Evolutionary conservation across 2,113 vertebrate genomes (phyloP), one percentile per base, ranked within the genome.

Genomic region (Lipophrys pholis): DNA sequence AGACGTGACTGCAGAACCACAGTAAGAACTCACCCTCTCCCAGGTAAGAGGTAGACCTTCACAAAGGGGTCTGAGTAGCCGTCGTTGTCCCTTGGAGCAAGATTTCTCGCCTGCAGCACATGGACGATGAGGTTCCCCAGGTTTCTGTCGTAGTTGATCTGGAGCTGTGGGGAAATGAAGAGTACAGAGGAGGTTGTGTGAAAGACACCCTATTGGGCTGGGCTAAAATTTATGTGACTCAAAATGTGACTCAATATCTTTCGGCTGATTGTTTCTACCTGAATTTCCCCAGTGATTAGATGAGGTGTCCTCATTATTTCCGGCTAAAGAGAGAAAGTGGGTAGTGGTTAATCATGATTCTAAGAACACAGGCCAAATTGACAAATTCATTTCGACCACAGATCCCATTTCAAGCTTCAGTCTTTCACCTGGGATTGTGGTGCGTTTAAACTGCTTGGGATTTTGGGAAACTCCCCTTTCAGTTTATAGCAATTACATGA

Each of bases 41-140:
- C 98, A 16, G 98, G 98, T 68, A 99, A 95, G 65, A 99, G 96
- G 88, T 99, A 99, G 69, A 99, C 97, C 88, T 99, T 99, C 85
- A 99, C 97, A 78, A 99, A 99, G 8, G 98, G 98, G 68, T 99
- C 98, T 0, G 98, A 98, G 91, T 99, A 99, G 66, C 97, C 95
- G 5, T 99, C 98, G 90, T 97, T 97, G 90, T 99, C 97, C 84
- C 97, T 93, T 30, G 94, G 95, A 71, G 94, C 95, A 54, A 99
- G 94, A 89, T 97, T 98, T 92, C 97, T 96, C 77, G 98, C 97
- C 94, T 99, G 98, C 79, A 99, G 96, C 68, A 99, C 95, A 43
- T 99, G 98, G 77, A 99, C 96, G 82, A 99, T 97, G 57, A 99
- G 91, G 90, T 99, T 99, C 84, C 97, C 98, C 81, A 98, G 94